These are phyloP conservation scores for Macrobrachium rosenbergii DNA, from an alignment of 1,140 invertebrate genomes.

Conservation along the genomic window DNA sequence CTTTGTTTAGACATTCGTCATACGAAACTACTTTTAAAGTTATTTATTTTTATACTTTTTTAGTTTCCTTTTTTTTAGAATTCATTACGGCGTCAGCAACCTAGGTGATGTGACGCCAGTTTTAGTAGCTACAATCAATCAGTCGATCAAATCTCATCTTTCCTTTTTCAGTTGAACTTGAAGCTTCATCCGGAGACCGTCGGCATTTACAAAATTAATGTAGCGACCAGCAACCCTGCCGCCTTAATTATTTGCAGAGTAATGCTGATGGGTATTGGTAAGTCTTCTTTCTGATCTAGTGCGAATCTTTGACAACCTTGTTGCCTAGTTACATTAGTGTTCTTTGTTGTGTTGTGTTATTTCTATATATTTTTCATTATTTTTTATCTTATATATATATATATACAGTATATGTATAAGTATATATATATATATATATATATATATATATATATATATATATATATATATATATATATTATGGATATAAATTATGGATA, in stretches of 20 bases:
- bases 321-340: too few species aligned
- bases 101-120: too few species aligned
- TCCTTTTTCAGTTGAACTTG: neutral
- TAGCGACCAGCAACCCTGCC: neutral
- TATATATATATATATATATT: neutral
- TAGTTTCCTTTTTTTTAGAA: too few species aligned
- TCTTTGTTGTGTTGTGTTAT: too few species aligned
- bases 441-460: neutral
- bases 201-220: neutral
- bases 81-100: too few species aligned
- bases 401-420: constrained; percentile 13
- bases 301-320: neutral
- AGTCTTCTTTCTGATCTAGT: neutral
- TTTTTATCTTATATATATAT: constrained; percentile 2
- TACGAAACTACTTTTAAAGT: too few species aligned
- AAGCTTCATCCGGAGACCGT: constrained; percentile 1
- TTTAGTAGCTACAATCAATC: too few species aligned
- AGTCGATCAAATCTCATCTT: neutral
- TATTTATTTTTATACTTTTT: too few species aligned
- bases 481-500: too few species aligned
- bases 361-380: too few species aligned
- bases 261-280: constrained; percentile 3
- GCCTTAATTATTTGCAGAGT: constrained; percentile 8
- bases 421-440: constrained; percentile 11
- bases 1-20: too few species aligned